Evolutionary conservation across 92 coral and sea anemone genomes (phyloP).

Genomic region (Heliopora coerulea): DNA sequence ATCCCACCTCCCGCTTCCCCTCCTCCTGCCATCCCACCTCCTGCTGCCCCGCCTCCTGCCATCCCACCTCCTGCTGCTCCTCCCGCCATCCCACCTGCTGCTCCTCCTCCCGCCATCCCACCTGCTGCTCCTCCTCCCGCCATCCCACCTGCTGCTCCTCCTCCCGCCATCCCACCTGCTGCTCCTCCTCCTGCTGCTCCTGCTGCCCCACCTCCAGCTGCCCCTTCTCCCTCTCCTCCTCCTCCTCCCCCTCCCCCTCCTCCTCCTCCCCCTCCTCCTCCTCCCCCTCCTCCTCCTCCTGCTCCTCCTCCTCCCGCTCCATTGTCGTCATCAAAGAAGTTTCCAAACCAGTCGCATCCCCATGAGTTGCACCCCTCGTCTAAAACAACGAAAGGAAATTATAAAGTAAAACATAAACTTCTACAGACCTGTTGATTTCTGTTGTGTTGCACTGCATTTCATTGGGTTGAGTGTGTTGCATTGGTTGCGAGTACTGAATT

Average conservation of each 20-base stretch:
- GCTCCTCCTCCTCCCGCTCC: constrained; percentile 47
- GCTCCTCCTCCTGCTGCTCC: constrained; percentile 55
- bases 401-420: not conserved
- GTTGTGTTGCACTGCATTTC: too few species aligned
- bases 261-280: constrained; percentile 45
- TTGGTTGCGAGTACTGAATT: too few species aligned
- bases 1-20: constrained; percentile 1
- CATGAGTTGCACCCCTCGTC: constrained; percentile 34
- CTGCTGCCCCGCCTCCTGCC: constrained; percentile 39
- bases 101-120: constrained; percentile 50
- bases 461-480: too few species aligned
- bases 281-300: constrained; percentile 41
- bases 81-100: constrained; percentile 47
- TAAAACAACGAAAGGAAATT: not conserved
- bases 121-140: constrained; percentile 42
- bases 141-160: constrained; percentile 40
- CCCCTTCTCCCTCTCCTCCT: constrained; percentile 50
- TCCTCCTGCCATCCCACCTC: constrained; percentile 2
- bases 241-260: constrained; percentile 53
- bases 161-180: constrained; percentile 40
- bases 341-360: constrained; percentile 46
- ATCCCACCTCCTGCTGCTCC: constrained; percentile 53
- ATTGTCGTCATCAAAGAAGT: constrained; percentile 35
- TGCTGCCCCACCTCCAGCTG: constrained; percentile 52
- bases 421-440: too few species aligned